A percentile compares a stretch with the other conserved stretches of the same genome.
Evolutionary conservation across 2,797 vertebrate species (phyloP).

Genomic region (Chrosomus eos): DNA sequence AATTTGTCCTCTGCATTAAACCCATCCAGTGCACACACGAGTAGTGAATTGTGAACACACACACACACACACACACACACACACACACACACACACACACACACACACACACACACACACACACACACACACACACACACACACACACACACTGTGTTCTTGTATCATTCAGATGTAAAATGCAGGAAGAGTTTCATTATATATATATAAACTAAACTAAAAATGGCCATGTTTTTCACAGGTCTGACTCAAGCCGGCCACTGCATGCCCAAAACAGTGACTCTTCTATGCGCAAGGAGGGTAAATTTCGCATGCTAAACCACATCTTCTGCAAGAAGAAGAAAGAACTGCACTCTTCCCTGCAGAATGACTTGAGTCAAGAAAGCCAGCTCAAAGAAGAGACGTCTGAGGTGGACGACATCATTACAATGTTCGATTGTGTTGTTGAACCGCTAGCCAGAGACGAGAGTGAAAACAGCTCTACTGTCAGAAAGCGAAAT

Average conservation of each 20-base stretch:
- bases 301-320: slow-evolving; percentile 80
- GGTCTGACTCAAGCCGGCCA: slow-evolving; percentile 71
- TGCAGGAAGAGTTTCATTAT: background rate
- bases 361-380: slow-evolving; percentile 68
- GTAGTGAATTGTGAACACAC: no score
- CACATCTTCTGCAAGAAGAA: slow-evolving; percentile 87
- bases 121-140: no score
- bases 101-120: no score
- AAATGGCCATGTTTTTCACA: slow-evolving; percentile 53
- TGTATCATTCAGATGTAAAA: background rate
- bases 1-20: no score
- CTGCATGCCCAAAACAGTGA: slow-evolving; percentile 70
- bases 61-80: background rate
- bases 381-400: slow-evolving; percentile 68
- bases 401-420: slow-evolving; percentile 86
- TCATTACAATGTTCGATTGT: slow-evolving; percentile 85
- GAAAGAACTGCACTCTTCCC: slow-evolving; percentile 72
- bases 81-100: no score
- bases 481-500: slow-evolving; percentile 70
- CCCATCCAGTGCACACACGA: no score
- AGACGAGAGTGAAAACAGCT: slow-evolving; percentile 64
- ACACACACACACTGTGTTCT: background rate
- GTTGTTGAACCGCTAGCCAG: slow-evolving; percentile 75
- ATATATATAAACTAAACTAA: background rate
- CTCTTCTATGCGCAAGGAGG: slow-evolving; percentile 77